Percentiles rank a stretch among this genome's conserved stretches.
phyloP scores from a whole-genome alignment of 2,888 invertebrate genomes.

The Tridacna crocea region DNA sequence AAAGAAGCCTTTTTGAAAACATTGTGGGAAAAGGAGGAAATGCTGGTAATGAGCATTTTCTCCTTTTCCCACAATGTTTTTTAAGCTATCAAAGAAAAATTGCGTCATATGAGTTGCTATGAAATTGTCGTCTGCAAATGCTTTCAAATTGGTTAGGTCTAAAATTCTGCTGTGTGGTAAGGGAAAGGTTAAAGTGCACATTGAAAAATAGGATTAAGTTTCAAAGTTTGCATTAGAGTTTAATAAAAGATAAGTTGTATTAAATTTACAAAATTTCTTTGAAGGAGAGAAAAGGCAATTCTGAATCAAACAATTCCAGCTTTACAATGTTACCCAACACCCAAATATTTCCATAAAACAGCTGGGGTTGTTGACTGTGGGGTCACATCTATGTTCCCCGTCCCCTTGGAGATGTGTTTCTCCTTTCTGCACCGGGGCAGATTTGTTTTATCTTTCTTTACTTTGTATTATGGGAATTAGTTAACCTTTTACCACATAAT shows the following conservation, averaged over 20 bases:
- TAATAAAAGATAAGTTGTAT: too few species aligned
- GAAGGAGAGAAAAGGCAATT: background rate
- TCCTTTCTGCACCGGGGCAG: background rate
- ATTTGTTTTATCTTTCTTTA: background rate
- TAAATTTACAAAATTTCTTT: too few species aligned
- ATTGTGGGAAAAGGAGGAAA: background rate
- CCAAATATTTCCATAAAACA: constrained; percentile 20
- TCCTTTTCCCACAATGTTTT: background rate
- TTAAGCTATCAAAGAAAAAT: background rate
- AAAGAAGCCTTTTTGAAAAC: background rate
- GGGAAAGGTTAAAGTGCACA: background rate
- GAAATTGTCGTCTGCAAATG: background rate
- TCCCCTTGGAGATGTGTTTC: background rate
- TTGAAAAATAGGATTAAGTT: too few species aligned
- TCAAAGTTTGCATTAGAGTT: too few species aligned
- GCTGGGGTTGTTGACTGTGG: constrained; percentile 29
- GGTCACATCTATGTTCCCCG: constrained; percentile 14
- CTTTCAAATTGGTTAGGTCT: background rate
- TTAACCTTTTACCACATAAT: background rate
- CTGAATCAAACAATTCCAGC: background rate
- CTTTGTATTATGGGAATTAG: background rate
- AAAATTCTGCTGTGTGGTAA: background rate
- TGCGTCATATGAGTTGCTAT: background rate
- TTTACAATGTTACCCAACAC: constrained; percentile 20
- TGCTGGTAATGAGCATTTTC: background rate